Percentiles rank a stretch among this genome's conserved stretches.
Conservation (phyloP, 2,888 invertebrate genomes). For the Cantharis flavilabris region DNA sequence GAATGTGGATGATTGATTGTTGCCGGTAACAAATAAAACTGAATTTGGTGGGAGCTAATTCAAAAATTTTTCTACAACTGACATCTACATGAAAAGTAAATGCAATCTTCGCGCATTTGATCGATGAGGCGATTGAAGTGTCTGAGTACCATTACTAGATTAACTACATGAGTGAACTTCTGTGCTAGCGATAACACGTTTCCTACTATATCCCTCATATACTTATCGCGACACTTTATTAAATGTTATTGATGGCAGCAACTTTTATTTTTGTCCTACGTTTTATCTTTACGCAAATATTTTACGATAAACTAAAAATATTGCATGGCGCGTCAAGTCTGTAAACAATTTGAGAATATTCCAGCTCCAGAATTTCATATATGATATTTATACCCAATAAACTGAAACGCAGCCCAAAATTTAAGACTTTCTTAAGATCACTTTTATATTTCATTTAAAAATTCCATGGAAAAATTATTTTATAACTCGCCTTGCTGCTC, state of each 20-base stretch:
- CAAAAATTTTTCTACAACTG: background rate
- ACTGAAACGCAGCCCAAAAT: constrained; percentile 12
- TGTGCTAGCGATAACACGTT: constrained; percentile 34
- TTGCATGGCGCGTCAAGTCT: constrained; percentile 37
- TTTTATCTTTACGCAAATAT: constrained; percentile 41
- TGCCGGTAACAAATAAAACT: background rate
- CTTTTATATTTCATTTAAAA: background rate
- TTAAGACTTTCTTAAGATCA: background rate
- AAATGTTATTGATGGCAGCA: constrained; percentile 40
- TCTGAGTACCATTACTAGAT: constrained; percentile 40
- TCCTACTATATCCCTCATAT: constrained; percentile 27
- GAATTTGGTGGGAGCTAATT: constrained; percentile 1
- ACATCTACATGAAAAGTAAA: constrained; percentile 23
- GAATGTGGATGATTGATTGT: background rate
- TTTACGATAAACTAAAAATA: constrained; percentile 41
- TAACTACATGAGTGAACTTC: constrained; percentile 37
- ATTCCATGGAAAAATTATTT: background rate
- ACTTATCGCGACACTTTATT: constrained; percentile 35
- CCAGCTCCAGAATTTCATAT: constrained; percentile 21
- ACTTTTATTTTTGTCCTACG: constrained; percentile 37
- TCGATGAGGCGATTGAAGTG: constrained; percentile 39
- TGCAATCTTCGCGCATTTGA: constrained; percentile 30
- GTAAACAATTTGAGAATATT: constrained; percentile 24
- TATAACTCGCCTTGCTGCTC: background rate
- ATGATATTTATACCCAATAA: constrained; percentile 26